phyloP scores from a whole-genome alignment of 2,113 vertebrate genomes.

The Megaceryle torquata region DNA sequence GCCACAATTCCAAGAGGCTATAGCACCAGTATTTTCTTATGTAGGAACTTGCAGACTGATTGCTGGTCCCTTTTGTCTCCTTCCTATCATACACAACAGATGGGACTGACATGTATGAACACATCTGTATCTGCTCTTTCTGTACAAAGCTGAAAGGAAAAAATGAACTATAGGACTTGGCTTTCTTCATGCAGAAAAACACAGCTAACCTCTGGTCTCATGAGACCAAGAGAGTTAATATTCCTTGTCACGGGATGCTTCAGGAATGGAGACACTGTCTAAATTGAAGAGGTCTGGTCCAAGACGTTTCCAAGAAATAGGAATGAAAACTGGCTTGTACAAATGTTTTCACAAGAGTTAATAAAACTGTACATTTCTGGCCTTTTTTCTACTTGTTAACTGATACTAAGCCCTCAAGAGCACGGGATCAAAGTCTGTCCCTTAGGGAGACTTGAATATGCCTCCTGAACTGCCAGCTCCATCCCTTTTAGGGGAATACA shows the following conservation, averaged over 20 bases:
- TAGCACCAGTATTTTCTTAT: background rate
- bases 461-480: background rate
- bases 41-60: background rate
- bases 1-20: background rate
- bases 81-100: background rate
- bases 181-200: background rate
- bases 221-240: background rate
- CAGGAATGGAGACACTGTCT: background rate
- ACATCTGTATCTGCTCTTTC: background rate
- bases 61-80: background rate
- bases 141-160: background rate
- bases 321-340: background rate
- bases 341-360: background rate
- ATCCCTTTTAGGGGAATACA: background rate
- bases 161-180: constrained; percentile 13
- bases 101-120: background rate
- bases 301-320: background rate
- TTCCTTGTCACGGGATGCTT: background rate
- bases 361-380: background rate
- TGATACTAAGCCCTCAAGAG: background rate
- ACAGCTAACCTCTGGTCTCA: background rate
- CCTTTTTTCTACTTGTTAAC: background rate
- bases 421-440: background rate
- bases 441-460: background rate
- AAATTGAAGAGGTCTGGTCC: background rate